These are phyloP conservation scores for Lamellibrachia luymesi DNA, from an alignment of 1,140 invertebrate genomes.

Conservation along the genomic window DNA sequence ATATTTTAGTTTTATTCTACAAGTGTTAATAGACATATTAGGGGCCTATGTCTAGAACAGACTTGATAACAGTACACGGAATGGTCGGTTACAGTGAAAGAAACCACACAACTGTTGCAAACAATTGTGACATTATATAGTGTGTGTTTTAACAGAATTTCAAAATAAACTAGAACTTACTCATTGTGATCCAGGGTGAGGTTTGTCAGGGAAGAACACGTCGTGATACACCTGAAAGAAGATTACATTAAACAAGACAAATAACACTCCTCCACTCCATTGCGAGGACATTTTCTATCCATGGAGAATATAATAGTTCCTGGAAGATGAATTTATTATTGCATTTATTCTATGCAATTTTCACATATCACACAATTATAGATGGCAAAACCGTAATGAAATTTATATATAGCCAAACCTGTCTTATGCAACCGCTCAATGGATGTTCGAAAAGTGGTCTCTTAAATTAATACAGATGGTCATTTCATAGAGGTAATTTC, in stretches of 20 bases:
- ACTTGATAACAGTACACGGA: too few relatives aligned
- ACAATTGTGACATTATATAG: too few relatives aligned
- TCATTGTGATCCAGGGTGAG: conserved; percentile 54
- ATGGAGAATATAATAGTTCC: not conserved
- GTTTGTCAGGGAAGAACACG: conserved; percentile 40
- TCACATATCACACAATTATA: not conserved
- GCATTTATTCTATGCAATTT: not conserved
- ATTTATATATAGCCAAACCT: too few relatives aligned
- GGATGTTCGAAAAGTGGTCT: too few relatives aligned
- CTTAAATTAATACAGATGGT: too few relatives aligned
- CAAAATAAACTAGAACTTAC: conserved; percentile 34
- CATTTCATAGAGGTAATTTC: too few relatives aligned
- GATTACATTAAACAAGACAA: not conserved
- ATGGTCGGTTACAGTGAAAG: not conserved
- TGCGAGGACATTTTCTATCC: not conserved
- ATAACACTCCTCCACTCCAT: not conserved
- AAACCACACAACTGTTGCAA: not conserved
- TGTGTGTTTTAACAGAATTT: not conserved
- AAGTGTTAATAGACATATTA: too few relatives aligned
- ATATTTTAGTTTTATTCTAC: too few relatives aligned
- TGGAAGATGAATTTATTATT: not conserved
- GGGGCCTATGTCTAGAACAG: too few relatives aligned
- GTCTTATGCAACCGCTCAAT: too few relatives aligned
- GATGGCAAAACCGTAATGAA: not conserved
- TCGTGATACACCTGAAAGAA: conserved; percentile 38